Percentiles rank a stretch among this genome's conserved stretches.
These are phyloP conservation scores for Charadrius vociferus DNA, from an alignment of 2,113 vertebrate species.

Conservation along the genomic window DNA sequence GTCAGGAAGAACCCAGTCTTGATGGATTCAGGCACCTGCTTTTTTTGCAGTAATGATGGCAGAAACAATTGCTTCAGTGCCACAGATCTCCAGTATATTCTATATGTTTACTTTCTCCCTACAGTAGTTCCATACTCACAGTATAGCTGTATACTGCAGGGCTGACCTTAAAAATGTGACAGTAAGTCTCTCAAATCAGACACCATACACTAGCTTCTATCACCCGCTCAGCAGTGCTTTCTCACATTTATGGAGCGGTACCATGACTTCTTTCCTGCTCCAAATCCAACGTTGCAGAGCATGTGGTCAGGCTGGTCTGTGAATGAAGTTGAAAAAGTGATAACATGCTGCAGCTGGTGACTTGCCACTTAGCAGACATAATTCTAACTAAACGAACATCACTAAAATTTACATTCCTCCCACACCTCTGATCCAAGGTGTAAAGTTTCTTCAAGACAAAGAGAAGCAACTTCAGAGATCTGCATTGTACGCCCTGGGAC, in stretches of 20 bases:
- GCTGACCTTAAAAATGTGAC: not conserved
- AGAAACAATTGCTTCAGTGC: not conserved
- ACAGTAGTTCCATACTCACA: not conserved
- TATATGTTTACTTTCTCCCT: not conserved
- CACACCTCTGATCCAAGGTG: not conserved
- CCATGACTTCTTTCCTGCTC: not conserved
- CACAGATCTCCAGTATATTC: not conserved
- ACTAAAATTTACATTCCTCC: not conserved
- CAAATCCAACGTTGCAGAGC: not conserved
- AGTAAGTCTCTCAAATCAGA: not conserved
- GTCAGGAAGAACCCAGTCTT: not conserved
- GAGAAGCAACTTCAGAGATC: not conserved
- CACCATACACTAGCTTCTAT: not conserved
- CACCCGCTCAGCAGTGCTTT: not conserved
- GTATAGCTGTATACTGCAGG: not conserved
- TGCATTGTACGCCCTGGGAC: not conserved
- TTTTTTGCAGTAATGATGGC: not conserved
- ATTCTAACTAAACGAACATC: not conserved
- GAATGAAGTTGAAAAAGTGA: not conserved
- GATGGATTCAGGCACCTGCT: not conserved
- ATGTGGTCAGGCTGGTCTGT: not conserved
- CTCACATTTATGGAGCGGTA: not conserved
- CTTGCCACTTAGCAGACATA: not conserved
- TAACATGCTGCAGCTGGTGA: not conserved
- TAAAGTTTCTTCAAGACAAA: not conserved